Percentiles rank a stretch among this genome's conserved stretches.
These are phyloP conservation scores for Elegia similella DNA, from an alignment of 2,888 invertebrate genomes.

Conservation along the genomic window DNA sequence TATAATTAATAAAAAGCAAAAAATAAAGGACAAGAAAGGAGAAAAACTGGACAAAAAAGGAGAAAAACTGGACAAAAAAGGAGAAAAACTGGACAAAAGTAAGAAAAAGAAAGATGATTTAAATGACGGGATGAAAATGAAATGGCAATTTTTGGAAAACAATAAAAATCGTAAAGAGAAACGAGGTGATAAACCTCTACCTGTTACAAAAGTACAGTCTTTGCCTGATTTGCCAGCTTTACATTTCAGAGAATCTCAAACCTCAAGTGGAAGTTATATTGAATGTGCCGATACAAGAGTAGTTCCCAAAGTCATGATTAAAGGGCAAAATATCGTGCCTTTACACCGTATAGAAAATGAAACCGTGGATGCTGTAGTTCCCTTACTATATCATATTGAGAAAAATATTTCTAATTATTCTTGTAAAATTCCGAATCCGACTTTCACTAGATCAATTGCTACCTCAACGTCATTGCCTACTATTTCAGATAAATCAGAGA, in stretches of 20 bases:
- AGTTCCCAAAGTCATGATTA: constrained; percentile 2
- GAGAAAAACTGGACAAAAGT: background rate
- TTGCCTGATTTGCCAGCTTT: background rate
- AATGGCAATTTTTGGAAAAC: too few relatives aligned
- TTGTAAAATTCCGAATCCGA: background rate
- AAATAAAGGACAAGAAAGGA: background rate
- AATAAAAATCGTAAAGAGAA: background rate
- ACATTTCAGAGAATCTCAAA: background rate
- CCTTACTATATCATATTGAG: background rate
- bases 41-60: background rate
- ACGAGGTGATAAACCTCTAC: background rate
- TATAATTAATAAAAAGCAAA: background rate
- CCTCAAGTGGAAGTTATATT: background rate
- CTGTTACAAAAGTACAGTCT: background rate
- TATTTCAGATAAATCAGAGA: background rate
- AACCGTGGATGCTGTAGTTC: background rate
- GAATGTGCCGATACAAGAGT: background rate
- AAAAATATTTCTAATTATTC: constrained; percentile 4
- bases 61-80: too few relatives aligned
- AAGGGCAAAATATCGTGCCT: background rate
- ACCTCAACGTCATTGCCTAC: background rate
- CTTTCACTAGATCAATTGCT: background rate
- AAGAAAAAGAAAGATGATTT: background rate
- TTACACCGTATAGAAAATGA: background rate
- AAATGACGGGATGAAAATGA: background rate